Evolutionary conservation across 2,113 vertebrate species (phyloP), one percentile per base, ranked within the genome.

Genomic region (Apodemus speciosus): DNA sequence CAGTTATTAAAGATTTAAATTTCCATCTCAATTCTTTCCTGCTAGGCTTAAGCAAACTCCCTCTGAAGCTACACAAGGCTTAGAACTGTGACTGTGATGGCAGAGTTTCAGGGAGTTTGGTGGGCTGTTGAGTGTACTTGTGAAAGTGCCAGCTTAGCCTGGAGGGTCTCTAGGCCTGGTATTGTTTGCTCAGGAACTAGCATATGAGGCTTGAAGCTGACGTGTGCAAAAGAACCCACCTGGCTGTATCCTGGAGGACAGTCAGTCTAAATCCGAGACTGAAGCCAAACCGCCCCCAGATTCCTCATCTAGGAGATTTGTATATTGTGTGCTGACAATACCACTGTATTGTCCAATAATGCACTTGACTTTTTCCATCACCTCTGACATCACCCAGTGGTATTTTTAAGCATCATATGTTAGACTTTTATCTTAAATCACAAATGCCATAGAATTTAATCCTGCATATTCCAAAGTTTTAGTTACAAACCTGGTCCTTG

Each of bases 1-100:
- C 40, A 95, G 20, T 95, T 80, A 96, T 96, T 97, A 94, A 89
- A 94, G 80, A 71, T 84, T 80, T 93, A 76, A 53, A 53, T 91
- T 90, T 95, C 38, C 16, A 64, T 94, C 90, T 89, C 83, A 85
- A 14, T n/a, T 93, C 27, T 43, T 91, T 91, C 56, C 20, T 93
- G 32, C 53, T 80, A 49, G 38, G 15, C 27, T 73, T 81, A 85
- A 32, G 23, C 9, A 13, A 84, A 58, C 4, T 69, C 49, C 92
- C 0, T 93, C 18, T 15, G 20, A 94, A 95, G 38, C 53, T 13
- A 60, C 25, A n/a, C 38, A 18, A 75, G 11, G 79, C 88, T 21
- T 4, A 40, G 43, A 92, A 80, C 68, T 95, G 38, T 43, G 27
- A 51, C 18, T 69, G 56, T 51, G 20, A 40, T 3, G 68, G 2